Evolutionary conservation across 2,888 invertebrate species (phyloP).

Genomic region (Shargacucullia verbasci): DNA sequence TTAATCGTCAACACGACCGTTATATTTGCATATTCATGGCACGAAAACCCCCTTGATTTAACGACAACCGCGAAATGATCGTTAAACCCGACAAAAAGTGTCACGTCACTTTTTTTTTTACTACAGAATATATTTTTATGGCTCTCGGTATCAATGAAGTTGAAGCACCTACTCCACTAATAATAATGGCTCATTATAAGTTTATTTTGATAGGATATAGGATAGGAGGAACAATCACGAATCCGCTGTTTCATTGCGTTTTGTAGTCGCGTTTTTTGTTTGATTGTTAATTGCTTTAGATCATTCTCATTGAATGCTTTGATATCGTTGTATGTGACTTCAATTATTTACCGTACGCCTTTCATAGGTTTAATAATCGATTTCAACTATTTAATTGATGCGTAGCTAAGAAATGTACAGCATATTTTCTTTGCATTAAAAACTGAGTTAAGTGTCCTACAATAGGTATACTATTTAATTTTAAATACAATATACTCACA

Average conservation of each 20-base stretch:
- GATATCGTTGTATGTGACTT: constrained; percentile 1
- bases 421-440: background rate
- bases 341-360: background rate
- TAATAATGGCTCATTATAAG: constrained; percentile 39
- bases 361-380: constrained; percentile 10
- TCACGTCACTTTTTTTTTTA: constrained; percentile 70
- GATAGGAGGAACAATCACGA: constrained; percentile 30
- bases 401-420: background rate
- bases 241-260: constrained; percentile 15
- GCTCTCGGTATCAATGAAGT: constrained; percentile 28
- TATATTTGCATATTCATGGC: constrained; percentile 81
- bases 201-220: constrained; percentile 26
- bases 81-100: constrained; percentile 73
- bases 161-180: constrained; percentile 28
- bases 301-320: constrained; percentile 2
- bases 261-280: constrained; percentile 1
- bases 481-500: constrained; percentile 30
- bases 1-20: constrained; percentile 73
- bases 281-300: constrained; percentile 11
- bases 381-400: background rate
- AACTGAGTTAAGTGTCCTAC: background rate
- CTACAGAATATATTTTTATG: constrained; percentile 62
- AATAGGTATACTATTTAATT: constrained; percentile 4
- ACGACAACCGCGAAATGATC: constrained; percentile 73
- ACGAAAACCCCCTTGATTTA: constrained; percentile 74